Percentiles rank a stretch among this genome's conserved stretches.
phyloP scores from a whole-genome alignment of 2,888 invertebrate genomes.

The Synanthedon formicaeformis region DNA sequence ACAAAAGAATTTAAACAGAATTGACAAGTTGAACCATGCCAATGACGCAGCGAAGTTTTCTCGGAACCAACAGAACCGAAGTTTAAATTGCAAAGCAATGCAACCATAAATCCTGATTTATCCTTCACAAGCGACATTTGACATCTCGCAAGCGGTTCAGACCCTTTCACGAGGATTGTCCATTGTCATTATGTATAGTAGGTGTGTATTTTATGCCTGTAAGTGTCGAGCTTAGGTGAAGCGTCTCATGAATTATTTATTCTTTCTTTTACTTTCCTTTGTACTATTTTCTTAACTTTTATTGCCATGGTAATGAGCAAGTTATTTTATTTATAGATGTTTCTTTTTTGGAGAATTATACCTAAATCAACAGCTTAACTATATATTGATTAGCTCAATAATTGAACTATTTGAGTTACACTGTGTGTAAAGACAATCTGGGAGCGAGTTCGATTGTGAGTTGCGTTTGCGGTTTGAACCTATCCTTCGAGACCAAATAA shows the following conservation, averaged over 20 bases:
- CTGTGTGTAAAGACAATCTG: too few relatives aligned
- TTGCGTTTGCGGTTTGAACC: too few relatives aligned
- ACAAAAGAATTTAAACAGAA: too few relatives aligned
- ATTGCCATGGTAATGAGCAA: too few relatives aligned
- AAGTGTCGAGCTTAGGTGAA: slow-evolving; percentile 29
- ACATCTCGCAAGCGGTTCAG: slow-evolving; percentile 32
- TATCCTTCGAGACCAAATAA: too few relatives aligned
- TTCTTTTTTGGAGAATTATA: too few relatives aligned
- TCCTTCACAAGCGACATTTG: slow-evolving; percentile 34
- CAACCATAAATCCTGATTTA: slow-evolving; percentile 34
- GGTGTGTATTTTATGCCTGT: slow-evolving; percentile 5
- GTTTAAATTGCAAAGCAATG: slow-evolving; percentile 14
- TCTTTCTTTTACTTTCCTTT: slow-evolving; percentile 28
- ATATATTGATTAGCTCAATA: too few relatives aligned
- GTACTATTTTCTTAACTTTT: slow-evolving; percentile 25
- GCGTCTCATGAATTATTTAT: slow-evolving; percentile 59
- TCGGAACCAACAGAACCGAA: slow-evolving; percentile 17
- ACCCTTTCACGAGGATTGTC: slow-evolving; percentile 39
- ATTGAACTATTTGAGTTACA: too few relatives aligned
- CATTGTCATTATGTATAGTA: slow-evolving; percentile 30
- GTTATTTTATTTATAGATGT: too few relatives aligned
- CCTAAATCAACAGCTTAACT: too few relatives aligned
- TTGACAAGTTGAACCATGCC: too few relatives aligned
- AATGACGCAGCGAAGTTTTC: slow-evolving; percentile 9
- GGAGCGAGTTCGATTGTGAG: too few relatives aligned